Percentiles rank a stretch among this genome's conserved stretches.
phyloP scores from a whole-genome alignment of 2,113 vertebrate species.

The Lutjanus erythropterus region DNA sequence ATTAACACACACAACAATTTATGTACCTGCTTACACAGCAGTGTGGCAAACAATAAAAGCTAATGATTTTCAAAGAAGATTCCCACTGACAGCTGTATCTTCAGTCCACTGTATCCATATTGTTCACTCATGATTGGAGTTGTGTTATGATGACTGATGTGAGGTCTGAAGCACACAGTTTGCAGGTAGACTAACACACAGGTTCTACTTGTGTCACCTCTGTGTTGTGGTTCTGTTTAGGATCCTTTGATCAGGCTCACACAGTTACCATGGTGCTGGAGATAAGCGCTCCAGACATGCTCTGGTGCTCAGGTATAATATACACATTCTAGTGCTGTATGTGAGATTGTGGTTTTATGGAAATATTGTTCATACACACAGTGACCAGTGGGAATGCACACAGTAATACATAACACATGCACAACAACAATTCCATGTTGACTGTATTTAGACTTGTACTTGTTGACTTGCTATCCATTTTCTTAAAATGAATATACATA shows the following conservation, averaged over 20 bases:
- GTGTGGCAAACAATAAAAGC: neutral
- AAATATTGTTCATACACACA: neutral
- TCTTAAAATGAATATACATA: neutral
- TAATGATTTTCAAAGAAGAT: neutral
- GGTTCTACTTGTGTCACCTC: neutral
- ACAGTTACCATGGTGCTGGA: neutral
- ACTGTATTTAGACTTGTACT: neutral
- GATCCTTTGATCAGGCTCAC: neutral
- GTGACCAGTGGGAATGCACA: neutral
- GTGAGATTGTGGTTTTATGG: neutral
- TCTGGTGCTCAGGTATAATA: neutral
- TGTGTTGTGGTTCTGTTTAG: neutral
- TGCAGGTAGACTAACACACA: neutral
- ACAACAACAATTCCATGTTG: neutral
- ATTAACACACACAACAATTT: constrained; percentile 1
- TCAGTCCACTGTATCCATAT: neutral
- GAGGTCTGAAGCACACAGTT: neutral
- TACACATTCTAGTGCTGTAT: too few relatives aligned
- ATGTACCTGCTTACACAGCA: constrained; percentile 3
- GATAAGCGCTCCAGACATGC: neutral
- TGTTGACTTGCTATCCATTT: neutral
- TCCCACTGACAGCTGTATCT: neutral
- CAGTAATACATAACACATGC: too few relatives aligned
- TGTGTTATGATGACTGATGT: neutral
- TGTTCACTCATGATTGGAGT: neutral